Conservation (phyloP, 2,113 vertebrate species). For the Rousettus leschenaultii region DNA sequence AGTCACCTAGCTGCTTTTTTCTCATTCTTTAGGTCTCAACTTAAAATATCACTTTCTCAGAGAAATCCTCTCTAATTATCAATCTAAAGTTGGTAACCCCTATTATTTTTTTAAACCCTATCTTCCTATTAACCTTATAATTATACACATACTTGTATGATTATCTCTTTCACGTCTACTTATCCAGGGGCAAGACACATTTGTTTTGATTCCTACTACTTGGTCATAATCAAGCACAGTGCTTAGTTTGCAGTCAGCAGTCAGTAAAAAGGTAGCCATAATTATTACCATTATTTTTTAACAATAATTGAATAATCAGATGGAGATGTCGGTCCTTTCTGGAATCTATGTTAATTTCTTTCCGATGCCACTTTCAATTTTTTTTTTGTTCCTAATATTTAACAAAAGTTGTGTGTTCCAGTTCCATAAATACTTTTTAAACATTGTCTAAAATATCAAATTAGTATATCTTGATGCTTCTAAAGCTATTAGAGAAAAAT, state of each 20-base stretch:
- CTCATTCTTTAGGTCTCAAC: background rate
- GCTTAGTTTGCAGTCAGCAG: background rate
- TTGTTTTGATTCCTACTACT: background rate
- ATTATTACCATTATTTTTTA: background rate
- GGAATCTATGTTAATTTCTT: background rate
- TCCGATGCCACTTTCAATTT: background rate
- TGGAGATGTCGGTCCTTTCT: background rate
- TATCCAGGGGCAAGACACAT: background rate
- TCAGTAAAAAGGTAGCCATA: background rate
- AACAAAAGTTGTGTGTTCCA: background rate
- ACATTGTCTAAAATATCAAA: background rate
- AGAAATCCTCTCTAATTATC: background rate
- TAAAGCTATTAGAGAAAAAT: slow-evolving; percentile 63
- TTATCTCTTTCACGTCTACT: background rate
- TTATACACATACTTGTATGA: background rate
- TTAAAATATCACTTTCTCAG: background rate
- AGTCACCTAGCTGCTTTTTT: background rate
- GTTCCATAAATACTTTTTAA: slow-evolving; percentile 61
- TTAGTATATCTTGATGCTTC: slow-evolving; percentile 44
- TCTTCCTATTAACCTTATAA: background rate
- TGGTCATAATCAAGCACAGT: background rate
- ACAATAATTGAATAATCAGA: background rate
- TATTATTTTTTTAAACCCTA: background rate
- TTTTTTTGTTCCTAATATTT: background rate
- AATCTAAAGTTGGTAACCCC: background rate